phyloP scores from a whole-genome alignment of 2,888 invertebrate species.

The Ariolimax columbianus region DNA sequence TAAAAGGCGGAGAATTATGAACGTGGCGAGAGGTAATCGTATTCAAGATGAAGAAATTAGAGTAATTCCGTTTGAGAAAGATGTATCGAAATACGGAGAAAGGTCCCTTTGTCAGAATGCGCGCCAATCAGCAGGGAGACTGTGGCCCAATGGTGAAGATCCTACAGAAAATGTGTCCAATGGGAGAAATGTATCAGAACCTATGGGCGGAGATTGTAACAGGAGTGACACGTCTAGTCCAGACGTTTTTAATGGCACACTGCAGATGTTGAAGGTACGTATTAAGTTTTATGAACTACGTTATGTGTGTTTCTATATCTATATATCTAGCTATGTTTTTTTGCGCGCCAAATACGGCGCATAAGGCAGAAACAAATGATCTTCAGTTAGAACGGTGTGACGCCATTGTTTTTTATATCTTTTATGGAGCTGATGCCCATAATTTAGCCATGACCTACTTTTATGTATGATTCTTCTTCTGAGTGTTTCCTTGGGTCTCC shows the following conservation, averaged over 20 bases:
- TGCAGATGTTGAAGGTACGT: neutral
- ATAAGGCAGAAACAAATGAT: too few species aligned
- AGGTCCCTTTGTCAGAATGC: neutral
- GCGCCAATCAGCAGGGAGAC: neutral
- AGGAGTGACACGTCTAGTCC: slow-evolving; percentile 36
- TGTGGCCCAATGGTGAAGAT: neutral
- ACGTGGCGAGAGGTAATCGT: neutral
- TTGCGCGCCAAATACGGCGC: too few species aligned
- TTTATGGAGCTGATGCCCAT: too few species aligned
- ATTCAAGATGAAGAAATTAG: neutral
- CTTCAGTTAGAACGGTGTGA: too few species aligned
- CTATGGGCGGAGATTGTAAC: neutral
- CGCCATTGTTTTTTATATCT: too few species aligned
- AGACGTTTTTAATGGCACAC: slow-evolving; percentile 6
- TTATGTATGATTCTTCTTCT: too few species aligned
- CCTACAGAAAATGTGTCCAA: neutral
- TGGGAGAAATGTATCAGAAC: neutral
- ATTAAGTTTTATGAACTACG: too few species aligned
- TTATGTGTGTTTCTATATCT: too few species aligned
- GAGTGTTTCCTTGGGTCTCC: too few species aligned
- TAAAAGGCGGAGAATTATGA: neutral
- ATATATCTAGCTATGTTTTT: too few species aligned
- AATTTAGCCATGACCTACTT: too few species aligned
- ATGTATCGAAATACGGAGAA: neutral
- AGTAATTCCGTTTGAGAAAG: neutral